A percentile compares a stretch with the other conserved stretches of the same genome.
phyloP scores from a whole-genome alignment of 1,140 invertebrate genomes.

The Euwallacea similis region DNA sequence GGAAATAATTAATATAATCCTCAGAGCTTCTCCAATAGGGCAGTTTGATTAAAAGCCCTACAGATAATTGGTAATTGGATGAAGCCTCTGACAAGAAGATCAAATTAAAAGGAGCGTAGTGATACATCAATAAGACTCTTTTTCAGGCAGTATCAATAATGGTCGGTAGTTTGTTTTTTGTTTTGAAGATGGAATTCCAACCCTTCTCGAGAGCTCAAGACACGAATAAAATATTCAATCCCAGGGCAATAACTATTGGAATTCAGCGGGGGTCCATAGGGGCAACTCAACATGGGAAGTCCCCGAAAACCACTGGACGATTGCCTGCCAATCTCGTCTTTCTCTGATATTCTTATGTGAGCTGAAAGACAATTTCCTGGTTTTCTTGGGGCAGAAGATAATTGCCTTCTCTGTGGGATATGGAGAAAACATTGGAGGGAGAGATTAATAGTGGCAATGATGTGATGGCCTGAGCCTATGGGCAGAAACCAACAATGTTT shows the following conservation, averaged over 20 bases:
- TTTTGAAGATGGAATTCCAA: neutral
- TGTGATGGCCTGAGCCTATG: neutral
- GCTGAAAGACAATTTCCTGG: slow-evolving; percentile 22
- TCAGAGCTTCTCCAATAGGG: too few species aligned
- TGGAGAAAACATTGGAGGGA: neutral
- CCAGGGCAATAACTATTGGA: slow-evolving; percentile 35
- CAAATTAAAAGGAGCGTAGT: too few species aligned
- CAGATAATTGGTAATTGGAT: too few species aligned
- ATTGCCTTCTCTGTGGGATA: slow-evolving; percentile 1
- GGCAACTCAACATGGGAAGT: slow-evolving; percentile 23
- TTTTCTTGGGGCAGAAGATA: neutral
- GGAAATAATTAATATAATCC: too few species aligned
- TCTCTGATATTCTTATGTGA: neutral
- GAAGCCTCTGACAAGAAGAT: too few species aligned
- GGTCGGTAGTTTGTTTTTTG: neutral
- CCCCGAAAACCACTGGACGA: slow-evolving; percentile 42
- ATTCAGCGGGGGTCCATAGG: slow-evolving; percentile 43
- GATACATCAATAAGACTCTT: too few species aligned
- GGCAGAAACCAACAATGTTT: neutral
- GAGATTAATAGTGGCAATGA: neutral
- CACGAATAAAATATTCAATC: slow-evolving; percentile 20
- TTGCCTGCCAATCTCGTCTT: slow-evolving; percentile 44
- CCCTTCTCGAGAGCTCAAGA: neutral
- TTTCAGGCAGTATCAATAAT: too few species aligned
- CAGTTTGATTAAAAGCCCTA: too few species aligned